Evolutionary conservation across 2,797 vertebrate genomes (phyloP).

Genomic region (Alcedo quadribrachys): DNA sequence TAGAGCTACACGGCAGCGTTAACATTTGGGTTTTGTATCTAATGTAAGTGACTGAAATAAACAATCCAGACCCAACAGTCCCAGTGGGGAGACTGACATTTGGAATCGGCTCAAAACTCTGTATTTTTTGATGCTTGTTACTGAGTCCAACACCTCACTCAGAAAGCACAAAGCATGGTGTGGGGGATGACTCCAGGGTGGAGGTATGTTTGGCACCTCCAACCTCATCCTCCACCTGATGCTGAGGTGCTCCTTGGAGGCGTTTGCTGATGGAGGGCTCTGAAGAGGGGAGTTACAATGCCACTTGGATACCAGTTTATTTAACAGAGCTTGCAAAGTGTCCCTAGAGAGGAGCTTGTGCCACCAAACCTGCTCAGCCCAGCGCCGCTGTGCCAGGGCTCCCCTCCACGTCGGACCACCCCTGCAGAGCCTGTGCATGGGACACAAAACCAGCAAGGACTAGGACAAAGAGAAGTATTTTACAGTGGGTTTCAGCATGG

Average conservation of each 20-base stretch:
- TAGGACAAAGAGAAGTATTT: neutral
- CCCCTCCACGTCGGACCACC: neutral
- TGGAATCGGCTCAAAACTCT: neutral
- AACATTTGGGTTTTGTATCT: neutral
- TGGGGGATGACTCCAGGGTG: neutral
- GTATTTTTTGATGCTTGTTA: neutral
- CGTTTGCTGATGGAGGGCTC: rapidly evolving
- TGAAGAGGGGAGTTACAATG: neutral
- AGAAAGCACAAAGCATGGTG: neutral
- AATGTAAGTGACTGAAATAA: neutral
- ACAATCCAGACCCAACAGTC: neutral
- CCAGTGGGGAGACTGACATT: neutral
- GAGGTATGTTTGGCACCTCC: rapidly evolving
- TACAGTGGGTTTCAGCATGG: neutral
- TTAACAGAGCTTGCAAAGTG: neutral
- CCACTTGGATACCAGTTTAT: neutral
- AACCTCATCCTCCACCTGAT: neutral
- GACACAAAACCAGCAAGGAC: neutral
- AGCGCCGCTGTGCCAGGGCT: rapidly evolving
- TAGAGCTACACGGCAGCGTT: neutral
- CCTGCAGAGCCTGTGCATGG: rapidly evolving
- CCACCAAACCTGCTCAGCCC: neutral
- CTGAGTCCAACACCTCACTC: neutral
- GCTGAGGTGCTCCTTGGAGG: neutral
- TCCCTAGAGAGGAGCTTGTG: neutral